Evolutionary conservation across 23 tunicate genomes (phyloP).

Genomic region (Trididemnum miniatum): DNA sequence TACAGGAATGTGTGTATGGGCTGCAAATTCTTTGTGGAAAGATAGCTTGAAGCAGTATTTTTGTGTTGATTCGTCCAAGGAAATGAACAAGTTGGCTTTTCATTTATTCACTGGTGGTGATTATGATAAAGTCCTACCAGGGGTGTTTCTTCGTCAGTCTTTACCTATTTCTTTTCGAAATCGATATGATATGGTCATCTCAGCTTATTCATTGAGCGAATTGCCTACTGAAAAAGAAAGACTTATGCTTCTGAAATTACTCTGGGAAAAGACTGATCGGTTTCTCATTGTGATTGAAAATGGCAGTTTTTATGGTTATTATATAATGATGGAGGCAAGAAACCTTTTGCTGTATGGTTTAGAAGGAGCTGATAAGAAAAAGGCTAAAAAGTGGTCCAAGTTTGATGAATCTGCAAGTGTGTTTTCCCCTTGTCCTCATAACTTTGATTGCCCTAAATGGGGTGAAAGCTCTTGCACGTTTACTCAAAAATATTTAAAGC

Average conservation of each 20-base stretch:
- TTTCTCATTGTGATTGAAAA: constrained; percentile 74
- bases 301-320: constrained; percentile 75
- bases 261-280: constrained; percentile 78
- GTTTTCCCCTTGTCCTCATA: constrained; percentile 88
- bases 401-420: constrained; percentile 19
- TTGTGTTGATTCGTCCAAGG: constrained; percentile 79
- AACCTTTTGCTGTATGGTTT: constrained; percentile 55
- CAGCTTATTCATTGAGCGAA: constrained; percentile 77
- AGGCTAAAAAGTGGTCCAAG: constrained; percentile 30
- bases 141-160: constrained; percentile 58
- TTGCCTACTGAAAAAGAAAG: constrained; percentile 67
- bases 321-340: constrained; percentile 83
- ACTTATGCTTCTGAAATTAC: constrained; percentile 52
- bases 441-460: constrained; percentile 60
- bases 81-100: constrained; percentile 65
- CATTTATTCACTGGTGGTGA: constrained; percentile 67
- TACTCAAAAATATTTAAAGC: constrained; percentile 62
- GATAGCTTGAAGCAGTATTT: constrained; percentile 60
- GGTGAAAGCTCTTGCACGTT: constrained; percentile 37
- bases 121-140: constrained; percentile 37
- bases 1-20: constrained; percentile 82
- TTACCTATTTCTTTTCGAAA: constrained; percentile 69
- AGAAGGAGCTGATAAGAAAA: constrained; percentile 41
- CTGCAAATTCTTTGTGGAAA: constrained; percentile 67
- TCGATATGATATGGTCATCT: constrained; percentile 66